These are phyloP conservation scores for Tetranychus piercei DNA, from an alignment of 2,888 invertebrate genomes.

Conservation along the genomic window DNA sequence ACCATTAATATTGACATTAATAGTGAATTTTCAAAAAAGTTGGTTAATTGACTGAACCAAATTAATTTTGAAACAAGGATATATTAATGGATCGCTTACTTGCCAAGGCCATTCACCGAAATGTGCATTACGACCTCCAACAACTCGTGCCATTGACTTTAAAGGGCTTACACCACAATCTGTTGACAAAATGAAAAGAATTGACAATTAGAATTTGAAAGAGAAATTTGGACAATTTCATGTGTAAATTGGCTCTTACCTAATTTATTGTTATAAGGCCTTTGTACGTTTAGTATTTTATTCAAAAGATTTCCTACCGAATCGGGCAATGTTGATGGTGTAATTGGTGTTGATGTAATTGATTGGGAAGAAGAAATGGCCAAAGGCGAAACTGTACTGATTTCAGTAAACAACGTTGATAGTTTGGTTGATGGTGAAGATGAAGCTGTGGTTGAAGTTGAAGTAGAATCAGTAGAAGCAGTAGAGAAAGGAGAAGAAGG, in stretches of 20 bases:
- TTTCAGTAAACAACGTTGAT: not conserved
- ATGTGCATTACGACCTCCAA: slow-evolving; percentile 28
- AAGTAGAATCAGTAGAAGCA: not conserved
- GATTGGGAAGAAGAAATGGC: not conserved
- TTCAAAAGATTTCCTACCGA: not conserved
- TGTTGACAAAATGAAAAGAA: not conserved
- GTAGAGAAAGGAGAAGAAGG: not conserved
- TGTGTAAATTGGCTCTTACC: not conserved
- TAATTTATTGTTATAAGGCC: slow-evolving; percentile 9
- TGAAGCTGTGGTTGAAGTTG: slow-evolving; percentile 1
- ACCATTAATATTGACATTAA: no score
- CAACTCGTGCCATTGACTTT: slow-evolving; percentile 21
- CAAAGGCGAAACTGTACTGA: not conserved
- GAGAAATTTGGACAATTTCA: not conserved
- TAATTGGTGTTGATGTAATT: not conserved
- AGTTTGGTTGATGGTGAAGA: not conserved
- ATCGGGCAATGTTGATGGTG: not conserved
- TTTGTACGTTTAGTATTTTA: not conserved
- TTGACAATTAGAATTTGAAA: not conserved
- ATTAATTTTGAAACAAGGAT: not conserved
- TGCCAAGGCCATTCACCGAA: slow-evolving; percentile 30
- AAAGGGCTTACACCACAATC: slow-evolving; percentile 12
- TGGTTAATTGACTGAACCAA: not conserved
- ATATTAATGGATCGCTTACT: slow-evolving; percentile 5
- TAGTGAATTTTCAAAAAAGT: not conserved